Percentiles rank a stretch among this genome's conserved stretches.
Evolutionary conservation across 92 coral and sea anemone species (phyloP).

Genomic region (Phenganax stokvisi): DNA sequence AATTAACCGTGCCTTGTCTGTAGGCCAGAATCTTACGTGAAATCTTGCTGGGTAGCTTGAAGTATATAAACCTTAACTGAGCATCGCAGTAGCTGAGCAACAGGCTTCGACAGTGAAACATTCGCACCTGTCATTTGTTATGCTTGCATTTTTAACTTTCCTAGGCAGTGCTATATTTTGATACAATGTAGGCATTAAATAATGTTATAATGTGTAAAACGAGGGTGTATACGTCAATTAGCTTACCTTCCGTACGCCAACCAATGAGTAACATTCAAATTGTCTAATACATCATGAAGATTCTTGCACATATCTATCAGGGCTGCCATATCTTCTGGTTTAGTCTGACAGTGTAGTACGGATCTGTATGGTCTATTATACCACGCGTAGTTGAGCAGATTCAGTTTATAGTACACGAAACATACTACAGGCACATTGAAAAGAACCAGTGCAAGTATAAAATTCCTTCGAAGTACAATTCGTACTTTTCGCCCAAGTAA

Average conservation of each 20-base stretch:
- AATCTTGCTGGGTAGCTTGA: neutral
- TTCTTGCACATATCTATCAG: slow-evolving; percentile 53
- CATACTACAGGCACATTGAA: slow-evolving; percentile 36
- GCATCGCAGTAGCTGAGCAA: slow-evolving; percentile 10
- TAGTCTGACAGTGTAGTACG: slow-evolving; percentile 50
- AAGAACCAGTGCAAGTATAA: slow-evolving; percentile 30
- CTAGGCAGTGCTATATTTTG: neutral
- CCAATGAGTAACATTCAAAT: slow-evolving; percentile 51
- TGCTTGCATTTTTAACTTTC: slow-evolving; percentile 13
- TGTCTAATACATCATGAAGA: slow-evolving; percentile 45
- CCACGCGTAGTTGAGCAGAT: slow-evolving; percentile 72
- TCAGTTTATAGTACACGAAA: slow-evolving; percentile 58
- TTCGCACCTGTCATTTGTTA: neutral
- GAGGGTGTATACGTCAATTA: neutral
- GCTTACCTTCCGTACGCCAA: slow-evolving; percentile 75
- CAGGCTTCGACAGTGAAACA: neutral
- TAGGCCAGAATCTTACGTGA: no score
- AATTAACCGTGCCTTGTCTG: no score
- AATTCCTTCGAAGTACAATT: neutral
- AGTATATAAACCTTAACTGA: neutral
- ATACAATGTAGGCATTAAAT: neutral
- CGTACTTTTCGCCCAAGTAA: neutral
- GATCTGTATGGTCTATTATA: slow-evolving; percentile 46
- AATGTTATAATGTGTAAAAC: neutral
- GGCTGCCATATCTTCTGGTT: slow-evolving; percentile 51